Evolutionary conservation across 2,797 vertebrate species (phyloP).

Genomic region (Rhynchonycteris naso): DNA sequence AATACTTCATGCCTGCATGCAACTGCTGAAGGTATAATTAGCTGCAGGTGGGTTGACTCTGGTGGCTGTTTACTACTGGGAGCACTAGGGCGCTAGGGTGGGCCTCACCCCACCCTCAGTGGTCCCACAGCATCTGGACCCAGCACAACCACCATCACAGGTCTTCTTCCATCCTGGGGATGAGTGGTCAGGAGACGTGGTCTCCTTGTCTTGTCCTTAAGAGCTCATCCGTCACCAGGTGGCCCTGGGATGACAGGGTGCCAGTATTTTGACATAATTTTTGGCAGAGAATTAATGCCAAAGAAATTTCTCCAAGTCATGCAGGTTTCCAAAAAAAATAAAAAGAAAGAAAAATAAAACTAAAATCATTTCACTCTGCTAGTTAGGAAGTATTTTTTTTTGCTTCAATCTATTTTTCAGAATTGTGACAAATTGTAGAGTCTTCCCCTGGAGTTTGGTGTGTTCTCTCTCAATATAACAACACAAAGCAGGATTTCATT

Average conservation of each 20-base stretch:
- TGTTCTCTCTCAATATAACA: slow-evolving; percentile 29
- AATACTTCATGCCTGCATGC: not conserved
- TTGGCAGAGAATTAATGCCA: slow-evolving; percentile 81
- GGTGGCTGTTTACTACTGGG: slow-evolving; percentile 10
- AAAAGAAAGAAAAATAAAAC: too few species aligned
- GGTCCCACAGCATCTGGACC: slow-evolving; percentile 58
- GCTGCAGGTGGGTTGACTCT: slow-evolving; percentile 38
- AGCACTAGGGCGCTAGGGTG: slow-evolving; percentile 19
- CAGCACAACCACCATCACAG: slow-evolving; percentile 5
- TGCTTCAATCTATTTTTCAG: slow-evolving; percentile 69
- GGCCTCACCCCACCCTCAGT: slow-evolving; percentile 37
- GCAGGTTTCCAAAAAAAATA: slow-evolving; percentile 60
- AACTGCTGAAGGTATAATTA: not conserved
- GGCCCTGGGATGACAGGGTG: slow-evolving; percentile 60
- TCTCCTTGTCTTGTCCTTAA: slow-evolving; percentile 70
- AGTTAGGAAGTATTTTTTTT: slow-evolving; percentile 75
- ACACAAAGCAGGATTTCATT: rapidly evolving
- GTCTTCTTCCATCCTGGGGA: slow-evolving; percentile 52
- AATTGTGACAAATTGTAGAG: slow-evolving; percentile 18
- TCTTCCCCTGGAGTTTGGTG: not conserved
- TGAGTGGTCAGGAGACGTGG: slow-evolving; percentile 1
- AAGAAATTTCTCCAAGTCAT: slow-evolving; percentile 79
- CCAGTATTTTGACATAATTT: slow-evolving; percentile 81
- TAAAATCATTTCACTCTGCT: slow-evolving; percentile 63
- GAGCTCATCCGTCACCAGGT: slow-evolving; percentile 66